Percentiles rank a stretch among this genome's conserved stretches.
These are phyloP conservation scores for Gorsachius magnificus DNA, from an alignment of 2,797 vertebrate genomes.

Conservation along the genomic window DNA sequence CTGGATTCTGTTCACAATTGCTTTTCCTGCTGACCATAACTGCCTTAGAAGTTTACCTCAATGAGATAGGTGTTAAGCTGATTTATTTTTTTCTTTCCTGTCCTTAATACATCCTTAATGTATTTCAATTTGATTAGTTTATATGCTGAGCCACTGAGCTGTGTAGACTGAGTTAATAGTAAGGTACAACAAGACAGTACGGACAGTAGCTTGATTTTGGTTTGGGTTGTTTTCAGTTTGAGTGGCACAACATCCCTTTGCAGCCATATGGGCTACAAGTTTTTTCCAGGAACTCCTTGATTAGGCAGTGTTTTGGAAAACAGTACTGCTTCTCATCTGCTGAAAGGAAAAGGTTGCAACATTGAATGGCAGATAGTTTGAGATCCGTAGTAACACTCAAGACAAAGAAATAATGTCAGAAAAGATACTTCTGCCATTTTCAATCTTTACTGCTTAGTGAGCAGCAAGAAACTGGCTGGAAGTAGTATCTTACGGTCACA, in stretches of 20 bases:
- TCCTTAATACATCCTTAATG: not conserved
- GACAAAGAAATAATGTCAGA: not conserved
- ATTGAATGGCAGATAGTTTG: not conserved
- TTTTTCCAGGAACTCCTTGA: not conserved
- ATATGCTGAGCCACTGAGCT: not conserved
- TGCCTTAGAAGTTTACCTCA: not conserved
- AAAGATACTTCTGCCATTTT: not conserved
- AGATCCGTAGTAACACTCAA: not conserved
- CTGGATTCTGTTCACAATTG: not conserved
- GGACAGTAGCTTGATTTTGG: not conserved
- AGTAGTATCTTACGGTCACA: not conserved
- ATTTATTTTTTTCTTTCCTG: not conserved
- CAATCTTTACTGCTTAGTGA: not conserved
- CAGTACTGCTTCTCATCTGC: not conserved
- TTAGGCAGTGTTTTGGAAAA: not conserved
- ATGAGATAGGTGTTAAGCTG: not conserved
- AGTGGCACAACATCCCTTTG: not conserved
- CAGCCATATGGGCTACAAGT: not conserved
- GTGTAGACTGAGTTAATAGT: not conserved
- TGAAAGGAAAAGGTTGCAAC: not conserved
- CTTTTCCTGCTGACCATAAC: not conserved
- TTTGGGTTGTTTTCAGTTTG: not conserved
- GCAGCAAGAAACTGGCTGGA: not conserved
- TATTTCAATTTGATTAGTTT: not conserved
- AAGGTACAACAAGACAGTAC: not conserved